These are phyloP conservation scores for Drosophila melanogaster DNA, from an alignment of 1,140 invertebrate genomes.

Conservation along the genomic window DNA sequence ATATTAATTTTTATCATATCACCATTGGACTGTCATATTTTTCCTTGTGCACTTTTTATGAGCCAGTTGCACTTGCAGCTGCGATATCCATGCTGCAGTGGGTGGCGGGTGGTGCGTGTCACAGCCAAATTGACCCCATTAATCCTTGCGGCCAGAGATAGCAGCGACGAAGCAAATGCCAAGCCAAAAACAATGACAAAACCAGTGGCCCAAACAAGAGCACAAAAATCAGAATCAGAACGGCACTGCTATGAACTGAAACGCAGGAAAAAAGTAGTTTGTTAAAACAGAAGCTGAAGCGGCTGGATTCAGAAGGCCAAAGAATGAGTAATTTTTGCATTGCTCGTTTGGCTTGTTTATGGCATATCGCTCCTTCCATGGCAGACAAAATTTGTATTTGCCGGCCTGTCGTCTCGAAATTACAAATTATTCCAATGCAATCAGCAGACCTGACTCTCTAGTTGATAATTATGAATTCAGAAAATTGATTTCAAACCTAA, in stretches of 20 bases:
- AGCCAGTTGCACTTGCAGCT: slow-evolving; percentile 43
- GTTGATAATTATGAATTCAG: slow-evolving; percentile 26
- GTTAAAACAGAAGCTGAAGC: slow-evolving; percentile 17
- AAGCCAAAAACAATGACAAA: slow-evolving; percentile 60
- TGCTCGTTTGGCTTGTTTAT: slow-evolving; percentile 63
- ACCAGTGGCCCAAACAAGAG: slow-evolving; percentile 54
- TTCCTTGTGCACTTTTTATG: slow-evolving; percentile 41
- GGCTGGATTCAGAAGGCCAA: slow-evolving; percentile 17
- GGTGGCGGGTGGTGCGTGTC: slow-evolving; percentile 41
- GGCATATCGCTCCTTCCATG: slow-evolving; percentile 68
- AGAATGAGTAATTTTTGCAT: slow-evolving; percentile 43
- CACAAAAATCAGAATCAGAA: slow-evolving; percentile 31
- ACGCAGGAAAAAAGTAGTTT: slow-evolving; percentile 20
- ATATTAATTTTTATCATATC: too few relatives aligned
- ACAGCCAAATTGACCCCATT: slow-evolving; percentile 78
- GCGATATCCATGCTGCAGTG: not conserved
- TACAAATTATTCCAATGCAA: slow-evolving; percentile 43
- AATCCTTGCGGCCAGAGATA: slow-evolving; percentile 55
- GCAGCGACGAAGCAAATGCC: slow-evolving; percentile 38
- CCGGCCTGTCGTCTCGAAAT: slow-evolving; percentile 38
- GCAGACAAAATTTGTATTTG: slow-evolving; percentile 61
- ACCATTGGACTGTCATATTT: not conserved
- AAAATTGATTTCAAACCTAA: slow-evolving; percentile 22
- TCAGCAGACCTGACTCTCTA: slow-evolving; percentile 7
- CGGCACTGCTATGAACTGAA: slow-evolving; percentile 12